Percentiles rank a stretch among this genome's conserved stretches.
Conservation (phyloP, 2,888 invertebrate genomes). For the Acleris laterana region DNA sequence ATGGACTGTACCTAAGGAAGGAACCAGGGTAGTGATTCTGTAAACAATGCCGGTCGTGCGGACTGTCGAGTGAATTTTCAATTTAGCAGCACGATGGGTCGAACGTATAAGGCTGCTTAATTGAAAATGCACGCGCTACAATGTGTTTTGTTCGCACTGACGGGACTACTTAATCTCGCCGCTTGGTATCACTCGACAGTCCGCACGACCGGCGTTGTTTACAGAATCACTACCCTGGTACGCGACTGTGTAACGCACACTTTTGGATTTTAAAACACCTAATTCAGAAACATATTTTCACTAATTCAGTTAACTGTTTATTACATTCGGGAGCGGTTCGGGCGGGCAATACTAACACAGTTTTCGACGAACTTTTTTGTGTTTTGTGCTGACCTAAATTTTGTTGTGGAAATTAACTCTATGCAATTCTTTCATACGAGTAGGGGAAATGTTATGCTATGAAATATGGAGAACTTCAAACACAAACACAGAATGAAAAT, state of each 20-base stretch:
- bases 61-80: too few species aligned
- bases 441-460: not conserved
- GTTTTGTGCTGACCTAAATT: not conserved
- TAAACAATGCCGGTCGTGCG: too few species aligned
- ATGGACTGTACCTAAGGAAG: too few species aligned
- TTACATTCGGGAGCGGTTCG: conserved; percentile 17
- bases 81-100: too few species aligned
- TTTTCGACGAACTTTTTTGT: conserved; percentile 9
- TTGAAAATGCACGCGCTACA: too few species aligned
- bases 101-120: too few species aligned
- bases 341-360: conserved; percentile 16
- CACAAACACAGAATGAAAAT: not conserved
- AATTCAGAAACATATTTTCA: conserved; percentile 22
- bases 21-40: too few species aligned
- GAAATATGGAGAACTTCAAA: not conserved
- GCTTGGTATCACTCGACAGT: too few species aligned
- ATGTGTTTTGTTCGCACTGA: too few species aligned
- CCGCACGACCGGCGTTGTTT: too few species aligned
- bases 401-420: not conserved
- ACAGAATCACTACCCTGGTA: too few species aligned
- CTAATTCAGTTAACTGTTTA: conserved; percentile 29
- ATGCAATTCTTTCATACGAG: not conserved
- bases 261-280: conserved; percentile 12
- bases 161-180: too few species aligned
- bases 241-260: conserved; percentile 14